Evolutionary conservation across 2,797 vertebrate species (phyloP), one percentile per base, ranked within the genome.

Genomic region (Sebastes hopkinsi): DNA sequence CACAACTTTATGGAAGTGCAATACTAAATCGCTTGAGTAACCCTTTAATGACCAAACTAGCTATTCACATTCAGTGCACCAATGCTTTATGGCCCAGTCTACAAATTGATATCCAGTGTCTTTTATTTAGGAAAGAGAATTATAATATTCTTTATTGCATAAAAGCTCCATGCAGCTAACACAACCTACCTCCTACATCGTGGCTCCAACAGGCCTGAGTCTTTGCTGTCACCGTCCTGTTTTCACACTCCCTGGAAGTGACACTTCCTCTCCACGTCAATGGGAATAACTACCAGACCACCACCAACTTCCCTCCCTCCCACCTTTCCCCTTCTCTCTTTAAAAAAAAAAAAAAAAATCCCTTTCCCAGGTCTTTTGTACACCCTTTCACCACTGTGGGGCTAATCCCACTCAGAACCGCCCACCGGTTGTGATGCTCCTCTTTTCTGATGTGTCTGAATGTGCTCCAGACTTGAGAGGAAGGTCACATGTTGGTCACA

Each of bases 401-500:
- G 54, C 84, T 95, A 94, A 95, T 95, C 93, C 93, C 72, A 79
- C 84, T 86, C 83, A 12, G 85, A 36, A 25, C 89, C 87, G 89
- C 91, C 93, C 88, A 83, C 89, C 67, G 74, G 83, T 86, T 79
- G 86, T 79, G 87, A 77, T 73, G 79, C 87, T 89, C 36, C 75
- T 88, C 83, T 87, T 79, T 79, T 80, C 79, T 80, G 81, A 88
- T 82, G 81, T 81, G 75, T 85, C 75, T 91, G 69, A 87, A 87
- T 86, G 88, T 83, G 89, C 84, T 92, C 76, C 22, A 89, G 85
- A 88, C 87, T 88, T 13, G 27, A 92, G 89, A 87, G 82, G 90
- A 92, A 90, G 93, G 93, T 94, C 93, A 95, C 93, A 93, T 93
- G 95, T 86, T 93, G 88, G 92, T 92, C 94, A 93, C 86, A 85